phyloP scores from a whole-genome alignment of 2,888 invertebrate species.

The Dermolepida albohirtum region DNA sequence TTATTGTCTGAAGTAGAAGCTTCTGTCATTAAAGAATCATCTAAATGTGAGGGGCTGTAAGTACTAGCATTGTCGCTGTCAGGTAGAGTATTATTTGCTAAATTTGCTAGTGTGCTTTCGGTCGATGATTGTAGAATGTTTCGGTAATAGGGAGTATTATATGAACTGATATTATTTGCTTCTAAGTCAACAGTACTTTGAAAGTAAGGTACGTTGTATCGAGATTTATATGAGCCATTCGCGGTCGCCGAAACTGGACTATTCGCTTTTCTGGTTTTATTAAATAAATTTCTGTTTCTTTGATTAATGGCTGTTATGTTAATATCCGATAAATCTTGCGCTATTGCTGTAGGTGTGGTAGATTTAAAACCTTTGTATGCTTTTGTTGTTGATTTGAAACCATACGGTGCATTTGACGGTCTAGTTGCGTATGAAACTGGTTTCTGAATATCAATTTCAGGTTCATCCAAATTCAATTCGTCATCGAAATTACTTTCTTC shows the following conservation, averaged over 20 bases:
- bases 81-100: not conserved
- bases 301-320: constrained; percentile 68
- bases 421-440: constrained; percentile 29
- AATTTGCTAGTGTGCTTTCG: not conserved
- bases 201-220: constrained; percentile 16
- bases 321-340: constrained; percentile 57
- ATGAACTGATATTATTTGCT: constrained; percentile 48
- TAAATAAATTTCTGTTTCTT: constrained; percentile 69
- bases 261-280: constrained; percentile 61
- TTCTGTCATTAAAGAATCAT: no score
- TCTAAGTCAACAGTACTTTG: constrained; percentile 14
- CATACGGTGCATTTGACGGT: constrained; percentile 45
- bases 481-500: not conserved
- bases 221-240: constrained; percentile 29
- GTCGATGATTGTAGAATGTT: constrained; percentile 13
- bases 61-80: no score
- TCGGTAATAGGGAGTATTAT: constrained; percentile 25
- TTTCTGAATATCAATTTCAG: not conserved
- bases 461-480: not conserved
- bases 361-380: constrained; percentile 34
- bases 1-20: not conserved
- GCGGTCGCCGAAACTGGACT: constrained; percentile 49
- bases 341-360: constrained; percentile 27
- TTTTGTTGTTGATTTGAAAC: constrained; percentile 45
- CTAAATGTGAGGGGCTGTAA: no score